A percentile compares a stretch with the other conserved stretches of the same genome.
phyloP scores from a whole-genome alignment of 2,797 vertebrate species.

The Babyrousa celebensis region DNA sequence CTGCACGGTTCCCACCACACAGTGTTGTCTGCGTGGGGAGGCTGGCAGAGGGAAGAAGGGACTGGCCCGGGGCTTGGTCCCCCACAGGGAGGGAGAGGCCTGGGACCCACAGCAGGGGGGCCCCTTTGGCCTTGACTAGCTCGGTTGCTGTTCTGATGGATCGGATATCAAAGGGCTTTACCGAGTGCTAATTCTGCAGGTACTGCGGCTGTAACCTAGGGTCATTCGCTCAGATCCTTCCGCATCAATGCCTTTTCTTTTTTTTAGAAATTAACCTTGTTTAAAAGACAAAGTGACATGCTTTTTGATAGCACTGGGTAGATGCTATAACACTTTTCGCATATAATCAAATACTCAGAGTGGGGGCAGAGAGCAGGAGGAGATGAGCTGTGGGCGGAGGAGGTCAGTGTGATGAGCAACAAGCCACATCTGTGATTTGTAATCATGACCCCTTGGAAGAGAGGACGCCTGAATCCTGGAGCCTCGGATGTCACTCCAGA shows the following conservation, averaged over 20 bases:
- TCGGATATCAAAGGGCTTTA: not conserved
- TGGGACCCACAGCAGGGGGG: not conserved
- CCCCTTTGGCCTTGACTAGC: not conserved
- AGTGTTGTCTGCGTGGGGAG: not conserved
- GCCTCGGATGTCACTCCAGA: not conserved
- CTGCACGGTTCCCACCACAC: not conserved
- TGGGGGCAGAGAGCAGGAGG: not conserved
- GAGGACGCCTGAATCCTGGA: not conserved
- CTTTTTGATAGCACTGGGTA: not conserved
- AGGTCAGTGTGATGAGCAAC: rapidly evolving
- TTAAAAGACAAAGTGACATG: not conserved
- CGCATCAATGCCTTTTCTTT: not conserved
- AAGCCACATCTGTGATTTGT: not conserved
- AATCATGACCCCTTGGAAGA: not conserved
- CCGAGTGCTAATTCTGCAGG: not conserved
- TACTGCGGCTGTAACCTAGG: not conserved
- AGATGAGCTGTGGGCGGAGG: not conserved
- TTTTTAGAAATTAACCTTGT: not conserved
- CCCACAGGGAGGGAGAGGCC: not conserved
- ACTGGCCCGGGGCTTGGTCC: rapidly evolving
- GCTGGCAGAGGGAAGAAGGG: not conserved
- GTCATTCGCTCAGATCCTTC: not conserved
- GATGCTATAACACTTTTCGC: not conserved
- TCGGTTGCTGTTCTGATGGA: not conserved
- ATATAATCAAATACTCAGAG: not conserved